A percentile compares a stretch with the other conserved stretches of the same genome.
Conservation (phyloP, 2,888 invertebrate genomes). For the Druceiella hillmani region DNA sequence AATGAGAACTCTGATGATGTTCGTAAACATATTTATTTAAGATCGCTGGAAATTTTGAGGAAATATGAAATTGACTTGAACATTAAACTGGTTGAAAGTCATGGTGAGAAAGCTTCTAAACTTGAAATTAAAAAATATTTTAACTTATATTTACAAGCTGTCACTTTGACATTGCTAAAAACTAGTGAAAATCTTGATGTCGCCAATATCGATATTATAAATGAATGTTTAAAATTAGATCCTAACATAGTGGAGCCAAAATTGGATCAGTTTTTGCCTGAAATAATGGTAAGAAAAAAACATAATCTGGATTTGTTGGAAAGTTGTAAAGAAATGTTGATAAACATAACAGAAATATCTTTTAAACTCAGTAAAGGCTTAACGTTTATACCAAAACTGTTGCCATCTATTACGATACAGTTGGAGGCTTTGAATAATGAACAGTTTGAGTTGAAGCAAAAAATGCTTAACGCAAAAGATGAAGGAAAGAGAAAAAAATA, state of each 20-base stretch:
- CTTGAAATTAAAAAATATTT: slow-evolving; percentile 42
- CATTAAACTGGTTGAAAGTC: slow-evolving; percentile 36
- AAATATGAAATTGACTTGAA: slow-evolving; percentile 41
- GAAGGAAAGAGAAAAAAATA: slow-evolving; percentile 28
- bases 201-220: slow-evolving; percentile 36
- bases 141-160: slow-evolving; percentile 35
- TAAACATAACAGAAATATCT: slow-evolving; percentile 37
- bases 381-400: slow-evolving; percentile 36
- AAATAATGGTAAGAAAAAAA: slow-evolving; percentile 38
- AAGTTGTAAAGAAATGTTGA: slow-evolving; percentile 36
- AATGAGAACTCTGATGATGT: slow-evolving; percentile 34
- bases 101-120: slow-evolving; percentile 38
- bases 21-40: slow-evolving; percentile 36
- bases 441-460: slow-evolving; percentile 34
- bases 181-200: slow-evolving; percentile 38
- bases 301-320: slow-evolving; percentile 28
- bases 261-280: slow-evolving; percentile 35
- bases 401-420: slow-evolving; percentile 35
- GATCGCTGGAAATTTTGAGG: slow-evolving; percentile 35
- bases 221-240: slow-evolving; percentile 38
- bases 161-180: slow-evolving; percentile 39
- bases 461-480: slow-evolving; percentile 27
- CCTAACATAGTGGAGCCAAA: slow-evolving; percentile 41
- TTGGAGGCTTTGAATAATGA: slow-evolving; percentile 38
- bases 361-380: slow-evolving; percentile 44